Percentiles rank a stretch among this genome's conserved stretches.
Evolutionary conservation across 1,140 invertebrate genomes (phyloP).

Genomic region (Sogatella furcifera): DNA sequence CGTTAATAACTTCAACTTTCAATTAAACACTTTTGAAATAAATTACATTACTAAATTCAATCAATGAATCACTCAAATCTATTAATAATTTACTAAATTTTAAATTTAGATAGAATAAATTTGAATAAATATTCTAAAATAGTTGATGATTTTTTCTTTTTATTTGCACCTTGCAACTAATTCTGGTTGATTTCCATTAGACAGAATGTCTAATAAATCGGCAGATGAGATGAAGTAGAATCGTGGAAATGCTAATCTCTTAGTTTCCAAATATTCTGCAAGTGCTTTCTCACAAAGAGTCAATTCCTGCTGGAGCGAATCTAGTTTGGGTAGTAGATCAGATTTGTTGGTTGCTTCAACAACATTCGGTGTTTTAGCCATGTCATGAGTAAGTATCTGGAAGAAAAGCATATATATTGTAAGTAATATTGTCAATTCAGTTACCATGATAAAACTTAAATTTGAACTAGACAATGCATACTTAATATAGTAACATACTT

Average conservation of each 20-base stretch:
- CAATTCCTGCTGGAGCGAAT: slow-evolving; percentile 72
- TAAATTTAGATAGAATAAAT: too few relatives aligned
- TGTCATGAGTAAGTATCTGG: slow-evolving; percentile 47
- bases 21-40: too few relatives aligned
- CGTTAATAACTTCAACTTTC: too few relatives aligned
- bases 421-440: background rate
- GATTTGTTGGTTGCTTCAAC: slow-evolving; percentile 80
- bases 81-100: too few relatives aligned
- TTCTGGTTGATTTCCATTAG: slow-evolving; percentile 88
- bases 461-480: too few relatives aligned
- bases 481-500: too few relatives aligned
- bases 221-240: slow-evolving; percentile 98
- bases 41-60: too few relatives aligned
- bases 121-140: too few relatives aligned
- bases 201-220: slow-evolving; percentile 89
- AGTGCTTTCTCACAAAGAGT: slow-evolving; percentile 93
- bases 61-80: too few relatives aligned
- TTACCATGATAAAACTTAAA: too few relatives aligned
- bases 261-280: slow-evolving; percentile 94
- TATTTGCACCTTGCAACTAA: slow-evolving; percentile 46
- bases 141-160: too few relatives aligned
- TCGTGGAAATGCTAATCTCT: slow-evolving; percentile 89
- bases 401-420: slow-evolving; percentile 14
- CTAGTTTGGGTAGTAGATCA: slow-evolving; percentile 64
- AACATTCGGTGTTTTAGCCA: slow-evolving; percentile 73